Base-by-base conservation (phyloP, 2,888 invertebrate genomes). In the Timema podura region DNA sequence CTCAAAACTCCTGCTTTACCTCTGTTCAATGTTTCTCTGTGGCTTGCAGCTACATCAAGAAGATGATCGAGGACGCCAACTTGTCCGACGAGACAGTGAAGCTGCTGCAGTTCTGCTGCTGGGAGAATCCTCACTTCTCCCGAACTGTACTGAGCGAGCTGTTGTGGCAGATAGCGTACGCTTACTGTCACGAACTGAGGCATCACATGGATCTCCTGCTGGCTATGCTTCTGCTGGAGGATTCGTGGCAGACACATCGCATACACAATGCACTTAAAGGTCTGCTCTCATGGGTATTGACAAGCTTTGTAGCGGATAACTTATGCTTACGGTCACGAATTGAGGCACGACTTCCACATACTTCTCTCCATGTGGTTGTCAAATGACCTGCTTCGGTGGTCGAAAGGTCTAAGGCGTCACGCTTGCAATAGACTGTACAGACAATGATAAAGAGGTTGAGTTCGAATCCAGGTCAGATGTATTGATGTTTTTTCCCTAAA, bases 81-180 rank as follows among this genome's bases (percentile, higher is more conserved):
- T 89, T 91, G 61, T 92, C 93, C 66, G 97, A 98, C 75, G 97
- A 98, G 75, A 93, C 94, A 5, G 87, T 95, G 64, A 91, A 94
- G 79, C 83, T 98, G 72, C 83, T 98, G 51, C 93, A 96, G 84
- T 98, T 93, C 82, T 90, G 96, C 81, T 94, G 95, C 79, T 98
- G 97, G 97, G 98, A 98, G 82, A 96, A 98, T 83, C 95, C 95
- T 45, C 91, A 91, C 76, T 95, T 97, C 83, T 96, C 96, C 48
- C 90, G 93, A 74, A 88, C 89, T 16, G 93, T 96, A 65, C 87
- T 98, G 51, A 90, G 92, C 64, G 97, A 98, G 83, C 83, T 98
- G 61, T 84, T 98, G 70, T 96, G 96, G 95, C 93, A 96, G 81
- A 89, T 91, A 75, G 90, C 91, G 51, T 93, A 91, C 81, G 94